These are phyloP conservation scores for Eufriesea mexicana DNA, from an alignment of 1,140 invertebrate genomes.

Conservation along the genomic window DNA sequence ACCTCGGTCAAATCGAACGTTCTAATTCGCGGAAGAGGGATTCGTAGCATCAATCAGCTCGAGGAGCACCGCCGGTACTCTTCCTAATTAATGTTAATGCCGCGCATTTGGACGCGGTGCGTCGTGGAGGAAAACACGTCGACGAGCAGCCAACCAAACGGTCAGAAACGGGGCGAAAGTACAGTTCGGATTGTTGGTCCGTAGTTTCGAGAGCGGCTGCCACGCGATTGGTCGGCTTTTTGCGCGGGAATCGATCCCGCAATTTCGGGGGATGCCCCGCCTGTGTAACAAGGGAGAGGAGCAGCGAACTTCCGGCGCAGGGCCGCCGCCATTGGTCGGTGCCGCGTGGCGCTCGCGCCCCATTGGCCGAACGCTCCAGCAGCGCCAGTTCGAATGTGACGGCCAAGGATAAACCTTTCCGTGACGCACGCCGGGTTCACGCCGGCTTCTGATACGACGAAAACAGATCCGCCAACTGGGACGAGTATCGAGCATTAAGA, in stretches of 20 bases:
- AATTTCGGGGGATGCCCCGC: slow-evolving; percentile 56
- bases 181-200: slow-evolving; percentile 41
- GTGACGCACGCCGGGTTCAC: not conserved
- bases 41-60: not conserved
- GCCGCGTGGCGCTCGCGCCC: not conserved
- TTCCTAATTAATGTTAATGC: slow-evolving; percentile 44
- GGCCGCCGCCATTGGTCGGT: not conserved
- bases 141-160: slow-evolving; percentile 18
- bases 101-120: not conserved
- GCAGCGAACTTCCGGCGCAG: slow-evolving; percentile 27
- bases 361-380: not conserved
- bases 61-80: not conserved
- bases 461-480: not conserved
- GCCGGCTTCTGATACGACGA: not conserved
- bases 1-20: not conserved
- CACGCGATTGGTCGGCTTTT: slow-evolving; percentile 60
- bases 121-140: slow-evolving; percentile 23
- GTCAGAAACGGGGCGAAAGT: slow-evolving; percentile 19
- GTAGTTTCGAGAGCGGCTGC: slow-evolving; percentile 35
- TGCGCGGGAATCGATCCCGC: slow-evolving; percentile 70
- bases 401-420: slow-evolving; percentile 8
- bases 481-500: not conserved
- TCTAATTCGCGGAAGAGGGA: not conserved
- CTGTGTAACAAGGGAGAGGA: slow-evolving; percentile 8
- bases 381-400: slow-evolving; percentile 49